Evolutionary conservation across 1,140 invertebrate species (phyloP).

Genomic region (Sinella curviseta): DNA sequence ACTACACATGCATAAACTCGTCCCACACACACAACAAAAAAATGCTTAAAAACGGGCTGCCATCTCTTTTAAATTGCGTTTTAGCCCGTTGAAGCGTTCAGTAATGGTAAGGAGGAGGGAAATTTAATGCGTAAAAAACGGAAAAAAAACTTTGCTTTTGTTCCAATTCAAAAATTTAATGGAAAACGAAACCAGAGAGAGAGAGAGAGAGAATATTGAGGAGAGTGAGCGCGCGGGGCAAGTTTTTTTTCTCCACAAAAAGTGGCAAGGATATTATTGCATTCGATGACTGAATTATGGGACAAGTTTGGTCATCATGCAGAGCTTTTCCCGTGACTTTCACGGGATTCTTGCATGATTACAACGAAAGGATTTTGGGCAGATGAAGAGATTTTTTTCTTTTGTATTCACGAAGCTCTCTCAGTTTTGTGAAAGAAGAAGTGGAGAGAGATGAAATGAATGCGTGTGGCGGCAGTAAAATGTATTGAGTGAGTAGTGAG

Average conservation of each 20-base stretch:
- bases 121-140: constrained; percentile 6
- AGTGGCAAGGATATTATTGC: neutral
- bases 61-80: neutral
- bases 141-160: constrained; percentile 17
- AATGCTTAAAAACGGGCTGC: too few species aligned
- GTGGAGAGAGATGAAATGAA: too few species aligned
- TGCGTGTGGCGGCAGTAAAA: too few species aligned
- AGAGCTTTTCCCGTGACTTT: neutral
- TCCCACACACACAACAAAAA: too few species aligned
- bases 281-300: constrained; percentile 23
- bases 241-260: constrained; percentile 6
- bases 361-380: neutral
- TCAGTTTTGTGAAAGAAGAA: too few species aligned
- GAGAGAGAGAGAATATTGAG: too few species aligned
- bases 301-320: constrained; percentile 23
- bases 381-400: neutral
- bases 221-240: too few species aligned
- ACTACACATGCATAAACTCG: too few species aligned
- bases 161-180: constrained; percentile 19
- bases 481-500: too few species aligned
- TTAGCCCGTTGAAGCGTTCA: neutral
- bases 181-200: neutral
- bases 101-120: neutral
- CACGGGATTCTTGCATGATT: neutral
- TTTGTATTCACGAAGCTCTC: too few species aligned